phyloP scores from a whole-genome alignment of 2,113 vertebrate genomes.

The Aleadryas rufinucha region DNA sequence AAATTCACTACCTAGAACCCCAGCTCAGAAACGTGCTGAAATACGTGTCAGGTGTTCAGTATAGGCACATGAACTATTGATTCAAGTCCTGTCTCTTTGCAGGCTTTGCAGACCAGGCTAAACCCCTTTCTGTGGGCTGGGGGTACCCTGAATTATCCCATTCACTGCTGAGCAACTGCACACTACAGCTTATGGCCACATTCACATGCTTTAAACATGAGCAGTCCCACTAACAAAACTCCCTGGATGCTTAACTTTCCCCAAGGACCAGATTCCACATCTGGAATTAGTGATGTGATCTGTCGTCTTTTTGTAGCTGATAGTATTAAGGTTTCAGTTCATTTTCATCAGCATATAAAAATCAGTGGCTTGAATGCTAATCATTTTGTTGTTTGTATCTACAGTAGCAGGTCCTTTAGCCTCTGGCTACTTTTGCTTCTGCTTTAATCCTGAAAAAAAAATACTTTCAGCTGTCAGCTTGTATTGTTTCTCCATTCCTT shows the following conservation, averaged over 20 bases:
- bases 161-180: background rate
- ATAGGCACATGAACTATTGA: background rate
- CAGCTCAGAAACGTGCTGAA: background rate
- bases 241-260: background rate
- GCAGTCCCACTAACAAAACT: background rate
- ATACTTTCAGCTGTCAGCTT: conserved; percentile 1
- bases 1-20: background rate
- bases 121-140: background rate
- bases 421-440: background rate
- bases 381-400: background rate
- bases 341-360: background rate
- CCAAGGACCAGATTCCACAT: background rate
- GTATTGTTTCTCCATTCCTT: background rate
- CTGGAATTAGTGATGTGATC: background rate
- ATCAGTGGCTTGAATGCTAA: background rate
- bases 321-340: background rate
- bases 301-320: background rate
- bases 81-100: background rate
- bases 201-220: background rate
- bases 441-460: background rate
- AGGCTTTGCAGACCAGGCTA: background rate
- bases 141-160: background rate
- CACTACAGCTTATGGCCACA: background rate
- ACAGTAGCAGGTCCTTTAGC: background rate
- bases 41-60: background rate